Conservation (phyloP, 2,113 vertebrate genomes). For the Phalacrocorax carbo region DNA sequence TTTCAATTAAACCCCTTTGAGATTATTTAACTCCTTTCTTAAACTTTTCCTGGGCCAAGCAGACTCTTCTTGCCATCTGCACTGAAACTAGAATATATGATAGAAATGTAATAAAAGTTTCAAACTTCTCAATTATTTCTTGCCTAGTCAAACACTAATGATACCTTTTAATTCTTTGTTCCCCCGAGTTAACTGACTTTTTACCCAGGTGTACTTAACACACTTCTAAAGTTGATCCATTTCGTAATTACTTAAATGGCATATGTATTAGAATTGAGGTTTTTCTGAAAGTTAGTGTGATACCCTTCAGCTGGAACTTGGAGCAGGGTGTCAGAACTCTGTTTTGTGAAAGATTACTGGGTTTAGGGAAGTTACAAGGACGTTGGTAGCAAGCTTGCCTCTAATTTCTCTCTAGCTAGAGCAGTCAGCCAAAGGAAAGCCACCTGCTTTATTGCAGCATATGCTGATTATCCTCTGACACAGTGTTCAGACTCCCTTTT, state of each 20-base stretch:
- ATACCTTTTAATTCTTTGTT: background rate
- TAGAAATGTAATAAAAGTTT: background rate
- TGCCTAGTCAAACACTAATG: background rate
- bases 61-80: background rate
- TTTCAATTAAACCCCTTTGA: background rate
- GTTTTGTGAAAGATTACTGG: background rate
- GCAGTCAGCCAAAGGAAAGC: background rate
- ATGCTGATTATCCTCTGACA: background rate
- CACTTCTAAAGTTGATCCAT: background rate
- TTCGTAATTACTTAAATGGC: background rate
- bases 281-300: background rate
- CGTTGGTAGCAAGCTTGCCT: background rate
- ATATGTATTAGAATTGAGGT: background rate
- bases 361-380: background rate
- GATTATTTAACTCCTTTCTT: background rate
- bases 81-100: background rate
- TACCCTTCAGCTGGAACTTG: background rate
- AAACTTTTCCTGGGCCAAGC: background rate
- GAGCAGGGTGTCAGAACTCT: background rate
- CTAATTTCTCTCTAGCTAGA: background rate
- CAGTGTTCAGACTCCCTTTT: background rate
- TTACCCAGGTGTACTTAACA: background rate
- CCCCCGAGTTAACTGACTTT: background rate
- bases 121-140: background rate
- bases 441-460: background rate